Conservation (phyloP, 2,888 invertebrate species). For the Trisateles emortualis region DNA sequence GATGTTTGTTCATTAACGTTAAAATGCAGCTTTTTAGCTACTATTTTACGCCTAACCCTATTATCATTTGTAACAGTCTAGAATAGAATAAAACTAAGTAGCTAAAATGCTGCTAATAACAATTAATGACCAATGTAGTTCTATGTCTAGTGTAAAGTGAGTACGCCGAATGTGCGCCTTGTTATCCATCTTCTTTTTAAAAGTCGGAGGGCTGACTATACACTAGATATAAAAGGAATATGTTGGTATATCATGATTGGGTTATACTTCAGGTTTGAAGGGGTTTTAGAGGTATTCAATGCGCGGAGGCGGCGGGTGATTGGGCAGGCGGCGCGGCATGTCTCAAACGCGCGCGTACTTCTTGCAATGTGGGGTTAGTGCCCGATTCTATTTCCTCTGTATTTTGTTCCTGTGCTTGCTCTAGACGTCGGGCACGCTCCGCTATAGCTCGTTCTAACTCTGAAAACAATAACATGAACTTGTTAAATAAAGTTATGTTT, state of each 20-base stretch:
- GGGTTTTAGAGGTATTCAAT: constrained; percentile 52
- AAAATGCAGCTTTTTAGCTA: neutral
- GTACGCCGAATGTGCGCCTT: constrained; percentile 10
- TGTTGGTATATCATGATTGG: neutral
- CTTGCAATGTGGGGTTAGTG: constrained; percentile 77
- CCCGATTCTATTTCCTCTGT: constrained; percentile 69
- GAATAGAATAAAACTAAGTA: neutral
- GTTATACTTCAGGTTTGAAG: constrained; percentile 9
- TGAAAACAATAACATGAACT: constrained; percentile 53
- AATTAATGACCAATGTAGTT: neutral
- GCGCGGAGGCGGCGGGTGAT: constrained; percentile 73
- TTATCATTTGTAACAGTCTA: neutral
- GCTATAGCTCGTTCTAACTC: constrained; percentile 88
- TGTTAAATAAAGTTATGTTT: too few relatives aligned
- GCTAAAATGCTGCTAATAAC: neutral
- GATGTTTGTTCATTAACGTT: neutral
- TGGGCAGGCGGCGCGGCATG: constrained; percentile 72
- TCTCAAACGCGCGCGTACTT: constrained; percentile 78
- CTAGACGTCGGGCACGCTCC: constrained; percentile 86
- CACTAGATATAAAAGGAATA: neutral
- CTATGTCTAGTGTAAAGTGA: constrained; percentile 2
- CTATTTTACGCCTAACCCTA: neutral
- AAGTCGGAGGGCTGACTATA: constrained; percentile 1
- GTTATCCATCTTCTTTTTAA: neutral
- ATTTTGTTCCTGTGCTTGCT: constrained; percentile 71